A percentile compares a stretch with the other conserved stretches of the same genome.
phyloP scores from a whole-genome alignment of 2,797 vertebrate genomes.

The Cygnus olor region DNA sequence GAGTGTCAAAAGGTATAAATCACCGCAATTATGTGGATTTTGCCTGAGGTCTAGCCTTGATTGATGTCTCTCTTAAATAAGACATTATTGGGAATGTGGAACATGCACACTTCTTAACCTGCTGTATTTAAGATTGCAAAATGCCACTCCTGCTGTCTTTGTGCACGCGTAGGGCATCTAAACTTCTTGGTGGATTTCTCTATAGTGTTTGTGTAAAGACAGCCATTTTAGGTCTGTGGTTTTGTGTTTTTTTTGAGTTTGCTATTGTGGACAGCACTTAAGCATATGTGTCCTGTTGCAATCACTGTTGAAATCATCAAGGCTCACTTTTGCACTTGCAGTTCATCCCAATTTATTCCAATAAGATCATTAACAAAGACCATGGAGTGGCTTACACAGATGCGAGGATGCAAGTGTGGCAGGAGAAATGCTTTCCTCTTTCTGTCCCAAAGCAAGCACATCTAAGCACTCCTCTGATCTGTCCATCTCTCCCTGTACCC shows the following conservation, averaged over 20 bases:
- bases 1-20: conserved; percentile 64
- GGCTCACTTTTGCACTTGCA: neutral
- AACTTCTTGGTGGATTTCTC: neutral
- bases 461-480: neutral
- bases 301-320: neutral
- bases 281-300: neutral
- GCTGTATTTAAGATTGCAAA: neutral
- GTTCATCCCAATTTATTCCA: neutral
- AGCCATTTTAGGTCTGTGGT: neutral
- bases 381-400: neutral
- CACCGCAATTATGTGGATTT: conserved; percentile 49
- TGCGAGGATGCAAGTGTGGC: neutral
- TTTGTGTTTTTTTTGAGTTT: neutral
- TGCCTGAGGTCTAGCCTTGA: conserved; percentile 26
- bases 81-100: neutral
- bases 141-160: neutral
- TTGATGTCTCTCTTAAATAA: conserved; percentile 40
- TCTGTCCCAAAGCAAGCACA: neutral
- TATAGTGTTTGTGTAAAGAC: neutral
- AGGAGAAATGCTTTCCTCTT: neutral
- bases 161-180: neutral
- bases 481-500: neutral
- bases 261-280: neutral
- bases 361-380: neutral
- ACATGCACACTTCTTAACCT: conserved; percentile 11